Percentiles rank a stretch among this genome's conserved stretches.
phyloP scores from a whole-genome alignment of 2,113 vertebrate species.

The Phocoena sinus region DNA sequence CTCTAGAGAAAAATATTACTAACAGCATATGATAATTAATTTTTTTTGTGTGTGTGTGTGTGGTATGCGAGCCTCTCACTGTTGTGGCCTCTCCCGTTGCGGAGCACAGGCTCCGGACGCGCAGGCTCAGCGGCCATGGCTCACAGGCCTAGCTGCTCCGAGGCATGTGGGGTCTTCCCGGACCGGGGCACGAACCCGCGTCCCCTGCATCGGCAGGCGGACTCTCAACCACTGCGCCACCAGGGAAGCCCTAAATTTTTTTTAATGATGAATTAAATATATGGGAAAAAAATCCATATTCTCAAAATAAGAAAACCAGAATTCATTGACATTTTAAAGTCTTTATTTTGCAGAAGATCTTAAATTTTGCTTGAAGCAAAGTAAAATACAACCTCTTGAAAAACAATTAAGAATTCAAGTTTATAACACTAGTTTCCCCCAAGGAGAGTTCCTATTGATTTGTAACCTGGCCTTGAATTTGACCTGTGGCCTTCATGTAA shows the following conservation, averaged over 20 bases:
- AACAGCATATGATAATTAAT: not conserved
- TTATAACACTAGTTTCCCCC: not conserved
- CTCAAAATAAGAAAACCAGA: slow-evolving; percentile 16
- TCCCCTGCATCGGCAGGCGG: no score
- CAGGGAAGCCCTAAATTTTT: not conserved
- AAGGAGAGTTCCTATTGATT: slow-evolving; percentile 60
- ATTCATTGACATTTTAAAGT: not conserved
- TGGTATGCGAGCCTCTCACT: no score
- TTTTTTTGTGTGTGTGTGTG: no score
- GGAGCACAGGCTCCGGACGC: no score
- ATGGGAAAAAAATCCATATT: not conserved
- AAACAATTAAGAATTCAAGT: slow-evolving; percentile 52
- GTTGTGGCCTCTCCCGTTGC: no score
- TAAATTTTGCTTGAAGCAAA: slow-evolving; percentile 15
- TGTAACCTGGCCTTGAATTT: slow-evolving; percentile 61
- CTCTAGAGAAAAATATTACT: slow-evolving; percentile 23
- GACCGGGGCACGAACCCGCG: no score
- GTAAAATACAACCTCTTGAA: not conserved
- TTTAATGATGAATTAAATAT: not conserved
- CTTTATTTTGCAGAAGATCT: not conserved
- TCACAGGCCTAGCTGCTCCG: no score
- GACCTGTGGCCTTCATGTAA: slow-evolving; percentile 62
- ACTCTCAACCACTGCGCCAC: no score
- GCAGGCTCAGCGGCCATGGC: no score
- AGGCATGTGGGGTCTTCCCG: no score